Evolutionary conservation across 2,888 invertebrate genomes (phyloP).

Genomic region (Drosophila quasianomalipes): DNA sequence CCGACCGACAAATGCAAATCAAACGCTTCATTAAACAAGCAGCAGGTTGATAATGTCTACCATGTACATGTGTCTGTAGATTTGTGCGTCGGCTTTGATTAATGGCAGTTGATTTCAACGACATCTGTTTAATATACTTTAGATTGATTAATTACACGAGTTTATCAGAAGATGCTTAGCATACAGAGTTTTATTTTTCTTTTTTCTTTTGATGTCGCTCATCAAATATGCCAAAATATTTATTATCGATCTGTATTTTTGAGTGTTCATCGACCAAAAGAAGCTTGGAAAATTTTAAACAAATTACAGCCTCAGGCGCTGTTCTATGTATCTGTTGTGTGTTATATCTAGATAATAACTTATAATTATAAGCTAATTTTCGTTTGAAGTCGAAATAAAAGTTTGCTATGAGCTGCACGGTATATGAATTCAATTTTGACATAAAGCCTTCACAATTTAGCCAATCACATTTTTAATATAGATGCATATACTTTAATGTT

Average conservation of each 20-base stretch:
- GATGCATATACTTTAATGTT: not conserved
- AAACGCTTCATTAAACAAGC: constrained; percentile 69
- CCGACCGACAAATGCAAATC: constrained; percentile 53
- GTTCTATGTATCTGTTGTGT: constrained; percentile 10
- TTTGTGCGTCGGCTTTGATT: constrained; percentile 43
- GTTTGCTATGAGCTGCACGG: not conserved
- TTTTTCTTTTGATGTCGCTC: constrained; percentile 8
- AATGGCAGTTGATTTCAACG: constrained; percentile 40
- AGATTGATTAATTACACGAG: constrained; percentile 65
- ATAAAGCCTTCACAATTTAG: not conserved
- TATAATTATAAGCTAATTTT: constrained; percentile 53
- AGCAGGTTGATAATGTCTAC: constrained; percentile 32
- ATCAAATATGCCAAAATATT: constrained; percentile 13
- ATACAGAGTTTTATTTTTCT: not conserved
- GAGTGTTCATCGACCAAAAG: constrained; percentile 7
- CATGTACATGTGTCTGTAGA: constrained; percentile 25
- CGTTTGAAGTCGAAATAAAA: not conserved
- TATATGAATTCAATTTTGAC: not conserved
- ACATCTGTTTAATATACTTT: constrained; percentile 22
- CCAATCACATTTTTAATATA: not conserved
- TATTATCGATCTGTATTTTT: constrained; percentile 8
- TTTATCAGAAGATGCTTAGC: constrained; percentile 21
- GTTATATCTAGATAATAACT: constrained; percentile 47
- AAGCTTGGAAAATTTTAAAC: constrained; percentile 30
- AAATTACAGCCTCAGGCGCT: constrained; percentile 29